These are phyloP conservation scores for Ommatoiulus sabulosus DNA, from an alignment of 2,888 invertebrate species.

Conservation along the genomic window DNA sequence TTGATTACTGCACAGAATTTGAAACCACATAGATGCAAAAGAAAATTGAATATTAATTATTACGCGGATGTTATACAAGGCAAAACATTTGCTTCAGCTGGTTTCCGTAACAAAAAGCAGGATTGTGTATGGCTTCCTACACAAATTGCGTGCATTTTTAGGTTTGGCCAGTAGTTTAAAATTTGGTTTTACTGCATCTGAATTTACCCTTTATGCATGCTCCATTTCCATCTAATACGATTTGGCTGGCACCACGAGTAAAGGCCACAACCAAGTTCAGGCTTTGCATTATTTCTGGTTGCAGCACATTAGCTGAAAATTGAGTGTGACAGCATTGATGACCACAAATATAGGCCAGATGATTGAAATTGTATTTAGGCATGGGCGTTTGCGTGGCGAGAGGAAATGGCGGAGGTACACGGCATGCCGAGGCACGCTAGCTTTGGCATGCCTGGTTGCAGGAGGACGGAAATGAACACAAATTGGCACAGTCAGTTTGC, in stretches of 20 bases:
- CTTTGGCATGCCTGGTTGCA: neutral
- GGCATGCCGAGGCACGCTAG: neutral
- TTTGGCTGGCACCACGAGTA: neutral
- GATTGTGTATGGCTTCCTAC: too few species aligned
- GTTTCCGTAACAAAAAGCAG: too few species aligned
- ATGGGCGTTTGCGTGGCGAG: slow-evolving; percentile 12
- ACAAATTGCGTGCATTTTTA: neutral
- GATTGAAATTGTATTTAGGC: slow-evolving; percentile 8
- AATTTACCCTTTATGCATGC: neutral
- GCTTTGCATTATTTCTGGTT: neutral
- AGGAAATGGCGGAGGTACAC: slow-evolving; percentile 1
- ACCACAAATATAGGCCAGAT: slow-evolving; percentile 40
- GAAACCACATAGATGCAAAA: too few species aligned
- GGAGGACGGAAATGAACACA: neutral
- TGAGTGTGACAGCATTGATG: slow-evolving; percentile 40
- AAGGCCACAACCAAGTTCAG: neutral
- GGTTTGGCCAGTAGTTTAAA: neutral
- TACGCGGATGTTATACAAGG: too few species aligned
- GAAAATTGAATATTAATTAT: too few species aligned
- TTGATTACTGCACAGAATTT: too few species aligned
- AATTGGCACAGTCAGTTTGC: slow-evolving; percentile 27
- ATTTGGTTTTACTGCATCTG: neutral
- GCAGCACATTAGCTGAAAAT: neutral
- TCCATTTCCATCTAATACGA: neutral
- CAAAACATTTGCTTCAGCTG: too few species aligned